Conservation (phyloP, 92 coral and sea anemone species). For the Phenganax subtilis region DNA sequence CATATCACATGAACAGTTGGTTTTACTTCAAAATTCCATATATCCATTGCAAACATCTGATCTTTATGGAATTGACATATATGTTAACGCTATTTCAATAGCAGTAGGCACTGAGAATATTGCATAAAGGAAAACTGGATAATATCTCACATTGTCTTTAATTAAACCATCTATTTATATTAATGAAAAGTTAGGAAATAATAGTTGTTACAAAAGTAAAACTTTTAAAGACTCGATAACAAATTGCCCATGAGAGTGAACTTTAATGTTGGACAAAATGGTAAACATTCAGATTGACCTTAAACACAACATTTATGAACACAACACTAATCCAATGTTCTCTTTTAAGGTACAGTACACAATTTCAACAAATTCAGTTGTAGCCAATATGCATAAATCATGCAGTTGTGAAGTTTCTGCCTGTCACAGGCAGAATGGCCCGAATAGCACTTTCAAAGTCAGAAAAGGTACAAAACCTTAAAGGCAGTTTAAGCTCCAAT, state of each 20-base stretch:
- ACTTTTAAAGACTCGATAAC: too few species aligned
- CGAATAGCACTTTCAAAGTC: conserved; percentile 22
- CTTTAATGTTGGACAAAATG: too few species aligned
- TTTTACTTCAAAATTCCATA: conserved; percentile 9
- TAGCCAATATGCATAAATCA: neutral
- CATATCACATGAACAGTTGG: conserved; percentile 4
- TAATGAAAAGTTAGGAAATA: too few species aligned
- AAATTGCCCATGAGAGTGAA: too few species aligned
- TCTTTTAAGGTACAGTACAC: neutral
- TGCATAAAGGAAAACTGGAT: neutral
- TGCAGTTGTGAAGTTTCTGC: neutral
- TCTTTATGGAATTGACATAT: conserved; percentile 17
- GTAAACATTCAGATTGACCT: too few species aligned
- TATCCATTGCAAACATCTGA: conserved; percentile 16
- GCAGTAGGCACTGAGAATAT: neutral
- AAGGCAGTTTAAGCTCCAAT: conserved; percentile 17
- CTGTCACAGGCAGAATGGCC: neutral
- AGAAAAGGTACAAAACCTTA: conserved; percentile 14
- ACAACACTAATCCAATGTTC: neutral
- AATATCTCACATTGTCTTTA: neutral
- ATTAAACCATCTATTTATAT: neutral
- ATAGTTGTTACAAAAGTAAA: too few species aligned
- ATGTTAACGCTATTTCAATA: conserved; percentile 15
- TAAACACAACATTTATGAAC: neutral
- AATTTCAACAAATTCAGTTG: neutral